Evolutionary conservation across 2,113 vertebrate species (phyloP).

Genomic region (Scortum barcoo): DNA sequence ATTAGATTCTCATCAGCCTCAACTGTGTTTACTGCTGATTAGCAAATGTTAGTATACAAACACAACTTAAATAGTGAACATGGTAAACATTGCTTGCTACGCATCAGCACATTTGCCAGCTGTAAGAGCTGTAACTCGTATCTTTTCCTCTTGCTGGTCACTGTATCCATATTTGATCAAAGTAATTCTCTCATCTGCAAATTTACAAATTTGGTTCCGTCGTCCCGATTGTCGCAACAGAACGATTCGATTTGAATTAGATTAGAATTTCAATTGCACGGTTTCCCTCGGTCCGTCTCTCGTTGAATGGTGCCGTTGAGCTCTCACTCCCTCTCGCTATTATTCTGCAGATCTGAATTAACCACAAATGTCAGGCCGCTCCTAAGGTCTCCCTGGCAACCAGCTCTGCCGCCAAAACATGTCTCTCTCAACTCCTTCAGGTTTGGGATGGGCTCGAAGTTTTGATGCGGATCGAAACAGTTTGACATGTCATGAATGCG

Average conservation of each 20-base stretch:
- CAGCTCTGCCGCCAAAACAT: constrained; percentile 12
- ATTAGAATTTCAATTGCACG: constrained; percentile 1
- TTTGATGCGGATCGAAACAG: neutral
- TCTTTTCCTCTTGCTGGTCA: neutral
- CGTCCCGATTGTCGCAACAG: neutral
- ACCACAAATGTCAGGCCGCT: constrained; percentile 48
- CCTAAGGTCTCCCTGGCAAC: constrained; percentile 42
- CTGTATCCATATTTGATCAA: neutral
- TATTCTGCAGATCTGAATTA: constrained; percentile 43
- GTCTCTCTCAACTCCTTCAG: constrained; percentile 6
- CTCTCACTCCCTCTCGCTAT: constrained; percentile 3
- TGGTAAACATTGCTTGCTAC: neutral
- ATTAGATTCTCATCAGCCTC: no score
- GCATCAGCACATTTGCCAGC: neutral
- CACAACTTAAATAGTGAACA: neutral
- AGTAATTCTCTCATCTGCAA: neutral
- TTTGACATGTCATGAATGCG: neutral
- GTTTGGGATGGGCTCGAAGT: constrained; percentile 23
- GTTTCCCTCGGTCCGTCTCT: neutral
- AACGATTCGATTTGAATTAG: constrained; percentile 4
- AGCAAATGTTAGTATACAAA: no score
- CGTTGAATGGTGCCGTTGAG: constrained; percentile 27
- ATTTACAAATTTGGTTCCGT: neutral
- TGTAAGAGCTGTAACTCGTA: neutral
- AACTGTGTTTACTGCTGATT: no score